Conservation (phyloP, 1,140 invertebrate genomes). For the Mylabris phalerata region DNA sequence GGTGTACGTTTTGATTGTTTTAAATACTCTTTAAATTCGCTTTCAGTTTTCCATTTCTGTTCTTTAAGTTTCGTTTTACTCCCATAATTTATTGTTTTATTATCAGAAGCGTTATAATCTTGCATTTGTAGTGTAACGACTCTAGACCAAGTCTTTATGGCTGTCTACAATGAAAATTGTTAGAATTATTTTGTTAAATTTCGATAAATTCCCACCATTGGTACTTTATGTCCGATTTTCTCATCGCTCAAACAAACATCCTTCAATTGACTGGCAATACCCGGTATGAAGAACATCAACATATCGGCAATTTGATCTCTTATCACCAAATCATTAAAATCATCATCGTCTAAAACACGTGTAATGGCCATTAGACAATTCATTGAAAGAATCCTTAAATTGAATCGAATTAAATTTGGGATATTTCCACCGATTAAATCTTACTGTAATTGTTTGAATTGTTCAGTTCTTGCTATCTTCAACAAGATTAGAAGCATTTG, state of each 20-base stretch:
- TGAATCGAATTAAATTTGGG: background rate
- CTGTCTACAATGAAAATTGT: conserved; percentile 39
- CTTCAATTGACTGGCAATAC: conserved; percentile 50
- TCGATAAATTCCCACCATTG: conserved; percentile 43
- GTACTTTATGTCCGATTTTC: conserved; percentile 54
- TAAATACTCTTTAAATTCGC: conserved; percentile 42
- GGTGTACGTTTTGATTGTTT: conserved; percentile 41
- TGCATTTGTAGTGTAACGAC: conserved; percentile 46
- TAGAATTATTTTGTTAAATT: no score
- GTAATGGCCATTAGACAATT: conserved; percentile 51
- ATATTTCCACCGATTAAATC: background rate
- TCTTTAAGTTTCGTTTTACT: background rate
- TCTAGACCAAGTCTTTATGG: conserved; percentile 46
- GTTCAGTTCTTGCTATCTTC: conserved; percentile 53
- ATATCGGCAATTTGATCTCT: conserved; percentile 48
- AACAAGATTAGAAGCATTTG: conserved; percentile 52
- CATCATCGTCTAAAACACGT: conserved; percentile 45
- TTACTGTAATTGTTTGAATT: conserved; percentile 50
- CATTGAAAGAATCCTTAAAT: conserved; percentile 42
- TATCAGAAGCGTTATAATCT: conserved; percentile 33
- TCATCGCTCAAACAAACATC: conserved; percentile 49
- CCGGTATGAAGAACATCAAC: conserved; percentile 56
- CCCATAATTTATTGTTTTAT: conserved; percentile 20
- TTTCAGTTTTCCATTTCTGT: conserved; percentile 27
- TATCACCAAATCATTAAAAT: conserved; percentile 42